Percentiles rank a stretch among this genome's conserved stretches.
Evolutionary conservation across 2,797 vertebrate species (phyloP).

Genomic region (Sternotherus odoratus): DNA sequence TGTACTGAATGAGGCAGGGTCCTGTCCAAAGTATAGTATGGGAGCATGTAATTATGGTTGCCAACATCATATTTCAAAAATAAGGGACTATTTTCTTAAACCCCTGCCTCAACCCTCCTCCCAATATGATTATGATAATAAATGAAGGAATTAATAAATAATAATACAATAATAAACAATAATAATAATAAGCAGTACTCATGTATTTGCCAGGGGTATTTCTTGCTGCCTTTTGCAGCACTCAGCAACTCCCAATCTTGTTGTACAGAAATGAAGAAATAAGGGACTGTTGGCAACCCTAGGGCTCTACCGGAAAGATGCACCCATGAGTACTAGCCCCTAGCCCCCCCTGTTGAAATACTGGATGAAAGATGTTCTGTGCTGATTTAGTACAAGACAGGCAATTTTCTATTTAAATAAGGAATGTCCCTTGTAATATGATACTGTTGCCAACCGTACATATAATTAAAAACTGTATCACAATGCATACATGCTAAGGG

Average conservation of each 20-base stretch:
- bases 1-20: too few relatives aligned
- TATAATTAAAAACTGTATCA: not conserved
- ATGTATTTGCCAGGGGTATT: not conserved
- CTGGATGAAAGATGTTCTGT: not conserved
- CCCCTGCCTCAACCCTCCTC: too few relatives aligned
- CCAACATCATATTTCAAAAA: too few relatives aligned
- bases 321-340: not conserved
- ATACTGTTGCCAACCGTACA: not conserved
- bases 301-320: not conserved
- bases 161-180: too few relatives aligned
- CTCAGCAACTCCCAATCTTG: not conserved
- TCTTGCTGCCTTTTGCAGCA: not conserved
- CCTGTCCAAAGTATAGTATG: too few relatives aligned
- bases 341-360: not conserved
- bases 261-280: not conserved
- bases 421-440: too few relatives aligned
- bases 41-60: too few relatives aligned
- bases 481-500: not conserved
- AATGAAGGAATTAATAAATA: too few relatives aligned
- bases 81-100: too few relatives aligned
- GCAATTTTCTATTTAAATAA: not conserved
- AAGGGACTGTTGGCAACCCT: not conserved
- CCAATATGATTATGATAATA: too few relatives aligned
- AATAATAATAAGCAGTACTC: too few relatives aligned
- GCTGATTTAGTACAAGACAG: not conserved